A percentile compares a stretch with the other conserved stretches of the same genome.
phyloP scores from a whole-genome alignment of 2,113 vertebrate species.

The Corvus hawaiiensis region DNA sequence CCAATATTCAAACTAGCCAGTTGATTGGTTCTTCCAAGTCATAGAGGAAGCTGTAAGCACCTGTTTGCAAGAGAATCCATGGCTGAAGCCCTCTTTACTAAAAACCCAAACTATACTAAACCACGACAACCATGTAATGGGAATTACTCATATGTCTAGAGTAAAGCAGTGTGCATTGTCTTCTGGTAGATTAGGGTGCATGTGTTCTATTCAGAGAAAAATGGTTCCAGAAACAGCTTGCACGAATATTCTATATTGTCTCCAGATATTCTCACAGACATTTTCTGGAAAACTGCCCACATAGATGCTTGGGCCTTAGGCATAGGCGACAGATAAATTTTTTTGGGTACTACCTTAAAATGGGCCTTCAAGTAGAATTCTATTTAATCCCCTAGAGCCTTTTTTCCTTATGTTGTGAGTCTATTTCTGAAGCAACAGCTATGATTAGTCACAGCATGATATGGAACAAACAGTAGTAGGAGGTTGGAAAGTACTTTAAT shows the following conservation, averaged over 20 bases:
- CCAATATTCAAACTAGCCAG: too few species aligned
- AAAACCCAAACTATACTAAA: too few species aligned
- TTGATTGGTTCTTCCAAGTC: too few species aligned
- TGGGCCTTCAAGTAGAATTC: not conserved
- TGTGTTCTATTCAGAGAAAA: not conserved
- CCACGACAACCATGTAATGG: fast-evolving
- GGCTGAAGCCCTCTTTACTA: too few species aligned
- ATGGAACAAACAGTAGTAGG: not conserved
- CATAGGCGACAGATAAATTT: not conserved
- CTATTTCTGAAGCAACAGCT: not conserved
- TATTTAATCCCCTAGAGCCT: not conserved
- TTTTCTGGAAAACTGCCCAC: not conserved
- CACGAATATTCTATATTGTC: not conserved
- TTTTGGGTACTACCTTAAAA: not conserved
- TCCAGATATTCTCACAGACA: not conserved
- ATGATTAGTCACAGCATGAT: not conserved
- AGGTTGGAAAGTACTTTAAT: not conserved
- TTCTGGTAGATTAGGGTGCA: not conserved
- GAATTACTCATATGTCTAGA: not conserved
- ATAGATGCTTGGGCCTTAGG: not conserved
- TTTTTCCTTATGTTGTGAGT: not conserved
- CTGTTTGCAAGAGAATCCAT: too few species aligned
- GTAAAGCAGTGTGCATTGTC: not conserved
- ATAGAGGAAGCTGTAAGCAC: too few species aligned
- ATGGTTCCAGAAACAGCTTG: not conserved